Evolutionary conservation across 2,797 vertebrate species (phyloP).

Genomic region (Esox masquinongy): DNA sequence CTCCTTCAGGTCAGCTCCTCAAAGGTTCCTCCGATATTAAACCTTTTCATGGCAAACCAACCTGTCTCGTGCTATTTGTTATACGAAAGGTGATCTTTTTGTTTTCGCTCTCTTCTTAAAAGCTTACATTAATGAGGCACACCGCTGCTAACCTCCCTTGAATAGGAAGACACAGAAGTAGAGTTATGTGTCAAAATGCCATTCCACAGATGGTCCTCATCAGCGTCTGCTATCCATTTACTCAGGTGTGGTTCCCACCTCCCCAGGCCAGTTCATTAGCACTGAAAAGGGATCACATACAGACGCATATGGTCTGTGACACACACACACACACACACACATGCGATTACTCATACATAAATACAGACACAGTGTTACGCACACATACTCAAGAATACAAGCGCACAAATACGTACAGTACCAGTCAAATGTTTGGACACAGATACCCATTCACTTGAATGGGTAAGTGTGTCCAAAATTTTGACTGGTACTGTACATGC

Average conservation of each 20-base stretch:
- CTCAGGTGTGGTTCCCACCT: conserved; percentile 43
- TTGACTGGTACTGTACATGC: neutral
- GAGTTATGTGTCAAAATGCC: conserved; percentile 50
- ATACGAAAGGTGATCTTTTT: conserved; percentile 15
- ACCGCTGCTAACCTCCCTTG: conserved; percentile 26
- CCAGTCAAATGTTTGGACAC: too few relatives aligned
- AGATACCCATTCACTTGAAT: too few relatives aligned
- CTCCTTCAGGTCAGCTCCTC: conserved; percentile 4
- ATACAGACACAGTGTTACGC: conserved; percentile 1
- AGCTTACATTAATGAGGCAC: conserved; percentile 43
- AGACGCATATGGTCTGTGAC: conserved; percentile 16
- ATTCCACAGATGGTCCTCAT: conserved; percentile 56
- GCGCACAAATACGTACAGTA: conserved; percentile 4
- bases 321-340: neutral
- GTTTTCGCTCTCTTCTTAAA: conserved; percentile 8
- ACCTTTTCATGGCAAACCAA: neutral
- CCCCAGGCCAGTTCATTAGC: conserved; percentile 39
- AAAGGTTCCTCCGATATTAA: neutral
- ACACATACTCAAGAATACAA: neutral
- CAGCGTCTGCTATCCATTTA: conserved; percentile 36
- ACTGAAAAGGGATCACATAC: conserved; percentile 29
- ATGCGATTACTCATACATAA: neutral
- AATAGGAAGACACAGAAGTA: conserved; percentile 42
- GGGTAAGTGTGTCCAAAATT: too few relatives aligned
- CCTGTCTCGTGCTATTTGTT: conserved; percentile 14